A percentile compares a stretch with the other conserved stretches of the same genome.
These are phyloP conservation scores for Clytia hemisphaerica DNA, from an alignment of 30 jellyfish, hydroid and myxozoan genomes.

Conservation along the genomic window DNA sequence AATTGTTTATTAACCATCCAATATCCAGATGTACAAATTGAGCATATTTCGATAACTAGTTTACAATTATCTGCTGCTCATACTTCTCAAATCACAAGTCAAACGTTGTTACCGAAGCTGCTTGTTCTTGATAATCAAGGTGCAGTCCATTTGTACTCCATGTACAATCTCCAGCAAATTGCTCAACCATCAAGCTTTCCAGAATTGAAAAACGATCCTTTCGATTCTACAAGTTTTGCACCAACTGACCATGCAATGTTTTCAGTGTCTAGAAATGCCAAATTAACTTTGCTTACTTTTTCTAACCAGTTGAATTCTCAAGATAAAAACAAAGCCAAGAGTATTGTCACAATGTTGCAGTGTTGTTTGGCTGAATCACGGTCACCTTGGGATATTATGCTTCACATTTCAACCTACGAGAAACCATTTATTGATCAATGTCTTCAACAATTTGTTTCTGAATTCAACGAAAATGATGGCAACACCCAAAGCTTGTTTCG, in stretches of 20 bases:
- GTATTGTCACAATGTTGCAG: constrained; percentile 42
- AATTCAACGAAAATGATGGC: background rate
- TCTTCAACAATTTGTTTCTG: background rate
- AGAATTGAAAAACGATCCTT: constrained; percentile 19
- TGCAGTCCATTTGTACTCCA: constrained; percentile 8
- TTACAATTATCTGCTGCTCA: no score
- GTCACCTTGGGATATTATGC: constrained; percentile 54
- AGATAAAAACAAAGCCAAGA: constrained; percentile 24
- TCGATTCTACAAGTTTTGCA: constrained; percentile 31
- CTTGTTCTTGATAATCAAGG: background rate
- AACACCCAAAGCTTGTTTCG: background rate
- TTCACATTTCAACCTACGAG: constrained; percentile 29
- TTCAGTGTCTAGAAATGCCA: constrained; percentile 44
- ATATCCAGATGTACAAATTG: background rate
- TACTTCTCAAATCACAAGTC: background rate
- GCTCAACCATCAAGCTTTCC: no score
- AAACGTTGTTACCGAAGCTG: constrained; percentile 3
- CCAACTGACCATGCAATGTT: constrained; percentile 60
- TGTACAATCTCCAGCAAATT: background rate
- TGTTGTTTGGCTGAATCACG: constrained; percentile 40
- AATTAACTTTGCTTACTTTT: constrained; percentile 12
- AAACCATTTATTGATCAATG: constrained; percentile 52
- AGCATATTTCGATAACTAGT: constrained; percentile 7
- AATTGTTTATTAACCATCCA: constrained; percentile 5
- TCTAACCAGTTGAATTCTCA: constrained; percentile 5